Percentiles rank a stretch among this genome's conserved stretches.
Conservation (phyloP, 2,888 invertebrate species). For the Mayetiola destructor region DNA sequence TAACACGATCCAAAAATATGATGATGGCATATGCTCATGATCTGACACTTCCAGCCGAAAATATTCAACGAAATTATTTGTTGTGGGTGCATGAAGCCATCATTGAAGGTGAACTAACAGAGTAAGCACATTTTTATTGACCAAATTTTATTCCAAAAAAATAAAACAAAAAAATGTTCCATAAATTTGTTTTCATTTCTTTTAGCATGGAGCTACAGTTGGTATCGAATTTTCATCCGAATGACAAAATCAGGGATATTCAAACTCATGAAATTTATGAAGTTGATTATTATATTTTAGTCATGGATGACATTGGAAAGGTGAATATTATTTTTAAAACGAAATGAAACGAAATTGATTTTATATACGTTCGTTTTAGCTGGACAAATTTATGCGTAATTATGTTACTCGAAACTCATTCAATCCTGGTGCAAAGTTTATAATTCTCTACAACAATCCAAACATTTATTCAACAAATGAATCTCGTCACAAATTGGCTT, state of each 20-base stretch:
- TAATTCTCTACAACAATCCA: slow-evolving; percentile 29
- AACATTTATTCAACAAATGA: slow-evolving; percentile 16
- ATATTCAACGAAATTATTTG: slow-evolving; percentile 29
- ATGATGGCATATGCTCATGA: slow-evolving; percentile 26
- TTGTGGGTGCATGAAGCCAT: slow-evolving; percentile 25
- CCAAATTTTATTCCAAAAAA: background rate
- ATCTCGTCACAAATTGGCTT: slow-evolving; percentile 20
- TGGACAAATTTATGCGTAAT: slow-evolving; percentile 13
- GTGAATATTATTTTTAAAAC: slow-evolving; percentile 1
- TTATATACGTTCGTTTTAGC: slow-evolving; percentile 10
- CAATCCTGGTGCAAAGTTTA: slow-evolving; percentile 32
- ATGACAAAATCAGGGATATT: background rate
- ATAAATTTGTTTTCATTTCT: background rate
- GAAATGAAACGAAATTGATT: background rate
- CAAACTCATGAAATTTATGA: slow-evolving; percentile 1
- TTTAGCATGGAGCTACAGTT: slow-evolving; percentile 16
- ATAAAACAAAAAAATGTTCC: background rate
- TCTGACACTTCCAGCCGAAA: slow-evolving; percentile 30
- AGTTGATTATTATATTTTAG: slow-evolving; percentile 29
- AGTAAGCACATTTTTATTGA: too few species aligned
- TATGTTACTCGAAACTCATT: slow-evolving; percentile 27
- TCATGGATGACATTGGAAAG: slow-evolving; percentile 25
- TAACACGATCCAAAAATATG: slow-evolving; percentile 22
- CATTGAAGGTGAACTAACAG: background rate
- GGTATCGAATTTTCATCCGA: background rate